Evolutionary conservation across 2,797 vertebrate species (phyloP).

Genomic region (Acanthornis magna): DNA sequence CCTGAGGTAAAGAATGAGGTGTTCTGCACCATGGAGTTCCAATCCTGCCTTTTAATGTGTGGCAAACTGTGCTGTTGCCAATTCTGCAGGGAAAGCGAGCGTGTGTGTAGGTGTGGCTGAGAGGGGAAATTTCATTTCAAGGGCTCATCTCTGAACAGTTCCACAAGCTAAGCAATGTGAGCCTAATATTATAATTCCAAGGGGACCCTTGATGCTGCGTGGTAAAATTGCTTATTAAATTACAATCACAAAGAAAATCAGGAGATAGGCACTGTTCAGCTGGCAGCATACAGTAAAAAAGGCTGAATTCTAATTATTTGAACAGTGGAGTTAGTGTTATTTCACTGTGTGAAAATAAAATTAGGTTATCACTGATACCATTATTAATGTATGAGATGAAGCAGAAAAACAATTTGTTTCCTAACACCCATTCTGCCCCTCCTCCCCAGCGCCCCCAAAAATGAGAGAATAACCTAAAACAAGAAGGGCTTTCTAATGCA

Average conservation of each 20-base stretch:
- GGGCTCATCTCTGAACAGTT: constrained; percentile 27
- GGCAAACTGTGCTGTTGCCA: neutral
- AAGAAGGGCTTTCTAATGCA: neutral
- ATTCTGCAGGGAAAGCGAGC: neutral
- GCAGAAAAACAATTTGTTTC: constrained; percentile 27
- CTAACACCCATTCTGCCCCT: neutral
- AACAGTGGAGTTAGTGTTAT: constrained; percentile 39
- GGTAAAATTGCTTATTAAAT: constrained; percentile 58
- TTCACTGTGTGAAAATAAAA: constrained; percentile 60
- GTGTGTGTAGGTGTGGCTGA: neutral
- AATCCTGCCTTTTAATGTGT: neutral
- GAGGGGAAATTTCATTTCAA: constrained; percentile 46
- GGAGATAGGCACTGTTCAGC: constrained; percentile 9
- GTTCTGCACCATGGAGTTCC: neutral
- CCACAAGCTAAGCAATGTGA: constrained; percentile 22
- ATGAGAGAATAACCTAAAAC: neutral
- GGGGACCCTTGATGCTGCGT: neutral
- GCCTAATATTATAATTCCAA: constrained; percentile 45
- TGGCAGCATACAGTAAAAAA: constrained; percentile 31
- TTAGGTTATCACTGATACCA: constrained; percentile 42
- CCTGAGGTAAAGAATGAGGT: neutral
- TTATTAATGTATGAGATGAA: constrained; percentile 61
- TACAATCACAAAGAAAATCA: constrained; percentile 58
- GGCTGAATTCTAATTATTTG: constrained; percentile 47
- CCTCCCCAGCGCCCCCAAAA: accelerated